A percentile compares a stretch with the other conserved stretches of the same genome.
phyloP scores from a whole-genome alignment of 2,797 vertebrate genomes.

The Crotalus adamanteus region DNA sequence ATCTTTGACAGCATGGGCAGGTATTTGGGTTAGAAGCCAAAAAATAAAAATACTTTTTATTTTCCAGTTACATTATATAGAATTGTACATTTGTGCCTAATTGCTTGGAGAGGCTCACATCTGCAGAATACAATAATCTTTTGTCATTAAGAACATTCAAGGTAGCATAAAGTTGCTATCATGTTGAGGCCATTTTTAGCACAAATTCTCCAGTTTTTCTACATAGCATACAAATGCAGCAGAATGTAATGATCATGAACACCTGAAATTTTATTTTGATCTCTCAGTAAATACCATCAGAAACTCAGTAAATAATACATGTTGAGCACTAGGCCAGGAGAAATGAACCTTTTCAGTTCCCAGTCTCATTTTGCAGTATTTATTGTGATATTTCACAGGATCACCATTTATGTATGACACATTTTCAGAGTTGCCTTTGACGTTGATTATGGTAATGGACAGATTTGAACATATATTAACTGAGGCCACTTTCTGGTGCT shows the following conservation, averaged over 20 bases:
- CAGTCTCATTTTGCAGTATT: background rate
- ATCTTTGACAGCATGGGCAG: background rate
- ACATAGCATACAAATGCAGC: background rate
- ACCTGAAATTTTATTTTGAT: constrained; percentile 27
- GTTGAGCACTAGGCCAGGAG: constrained; percentile 28
- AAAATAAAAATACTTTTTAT: background rate
- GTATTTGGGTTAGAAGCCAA: background rate
- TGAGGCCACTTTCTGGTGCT: background rate
- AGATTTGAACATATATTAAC: constrained; percentile 1
- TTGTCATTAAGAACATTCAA: background rate
- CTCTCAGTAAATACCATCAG: constrained; percentile 17
- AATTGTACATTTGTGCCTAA: background rate
- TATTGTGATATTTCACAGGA: constrained; percentile 20
- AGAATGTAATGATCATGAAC: constrained; percentile 22
- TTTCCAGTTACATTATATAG: background rate
- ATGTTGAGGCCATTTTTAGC: background rate
- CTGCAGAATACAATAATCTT: background rate
- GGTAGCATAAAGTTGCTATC: background rate
- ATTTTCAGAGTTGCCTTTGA: background rate
- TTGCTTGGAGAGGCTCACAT: background rate
- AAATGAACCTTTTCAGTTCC: constrained; percentile 9
- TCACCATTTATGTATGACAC: background rate
- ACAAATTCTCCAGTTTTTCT: background rate
- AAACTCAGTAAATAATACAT: constrained; percentile 46
- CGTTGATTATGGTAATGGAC: background rate